phyloP scores from a whole-genome alignment of 2,888 invertebrate species.

The Arenicola marina region DNA sequence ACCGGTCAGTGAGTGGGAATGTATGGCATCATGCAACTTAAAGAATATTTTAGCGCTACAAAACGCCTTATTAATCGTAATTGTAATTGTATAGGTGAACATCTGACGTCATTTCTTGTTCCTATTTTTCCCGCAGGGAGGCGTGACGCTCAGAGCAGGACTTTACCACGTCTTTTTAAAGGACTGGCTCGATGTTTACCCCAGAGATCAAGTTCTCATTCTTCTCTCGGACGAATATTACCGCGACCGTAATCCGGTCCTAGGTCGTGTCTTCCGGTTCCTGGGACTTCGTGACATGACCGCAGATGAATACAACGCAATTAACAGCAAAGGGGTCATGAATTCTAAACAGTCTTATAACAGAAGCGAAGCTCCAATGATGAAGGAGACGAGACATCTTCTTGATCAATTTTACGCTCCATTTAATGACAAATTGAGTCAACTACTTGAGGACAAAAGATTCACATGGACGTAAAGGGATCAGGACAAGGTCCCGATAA shows the following conservation, averaged over 20 bases:
- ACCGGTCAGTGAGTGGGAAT: neutral
- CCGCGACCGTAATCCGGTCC: neutral
- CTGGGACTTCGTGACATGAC: neutral
- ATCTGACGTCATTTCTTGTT: neutral
- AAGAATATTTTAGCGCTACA: too few relatives aligned
- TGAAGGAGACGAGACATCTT: neutral
- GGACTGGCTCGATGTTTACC: slow-evolving; percentile 1
- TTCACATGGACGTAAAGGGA: neutral
- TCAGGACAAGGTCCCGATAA: too few relatives aligned
- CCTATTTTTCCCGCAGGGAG: neutral
- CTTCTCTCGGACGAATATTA: neutral
- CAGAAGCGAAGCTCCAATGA: neutral
- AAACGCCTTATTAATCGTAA: too few relatives aligned
- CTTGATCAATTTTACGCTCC: neutral
- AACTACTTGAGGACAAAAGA: neutral
- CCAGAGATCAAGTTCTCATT: neutral
- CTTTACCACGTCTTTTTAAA: neutral
- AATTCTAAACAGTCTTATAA: neutral
- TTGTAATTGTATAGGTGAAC: neutral
- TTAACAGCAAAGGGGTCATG: neutral
- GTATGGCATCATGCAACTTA: neutral
- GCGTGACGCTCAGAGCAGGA: neutral
- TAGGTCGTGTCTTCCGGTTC: neutral
- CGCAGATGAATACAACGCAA: neutral
- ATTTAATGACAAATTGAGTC: neutral